Evolutionary conservation across 2,797 vertebrate genomes (phyloP), one percentile per base, ranked within the genome.

Genomic region (Labeo calbasu): DNA sequence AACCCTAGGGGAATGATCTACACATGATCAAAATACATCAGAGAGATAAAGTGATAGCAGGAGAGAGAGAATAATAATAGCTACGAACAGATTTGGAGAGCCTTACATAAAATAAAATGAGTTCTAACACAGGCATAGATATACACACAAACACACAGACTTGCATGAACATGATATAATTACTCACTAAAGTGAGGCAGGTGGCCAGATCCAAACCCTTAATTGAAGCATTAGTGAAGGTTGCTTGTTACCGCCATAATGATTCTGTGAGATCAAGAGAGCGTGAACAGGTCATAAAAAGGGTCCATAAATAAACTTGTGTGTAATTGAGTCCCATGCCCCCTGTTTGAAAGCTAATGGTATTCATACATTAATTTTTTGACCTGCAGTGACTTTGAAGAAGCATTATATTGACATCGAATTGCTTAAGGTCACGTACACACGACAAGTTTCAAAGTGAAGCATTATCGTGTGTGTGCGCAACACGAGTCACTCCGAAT

Each of bases 151-250:
- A 77, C 13, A 61, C 43, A 50, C 43, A 2, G 32, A 32, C 61
- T 68, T 23, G 21, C 9, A 21, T 2, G 12, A 32, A 25, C 19
- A 2, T 65, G 43, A 73, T 72, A 19, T 82, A 63, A 65, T 76
- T 79, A 79, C 28, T 40, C 66, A 53, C 66, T 84, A 43, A 68
- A 66, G 77, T 73, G 48, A 70, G 85, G 85, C 76, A 86, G 85
- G 81, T 79, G 85, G 69, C 50, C 40, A 83, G 36, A 63, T 66
- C 36, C 46, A 77, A 77, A 72, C 79, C 25, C 40, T 55, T 75
- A 69, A 86, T 79, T 86, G 25, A 79, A 65, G 82, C 76, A 79
- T 79, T 86, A 75, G 68, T 79, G 81, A 66, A 86, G 85, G 76
- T 68, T 73, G 50, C 69, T 79, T 83, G 50, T 75, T 83, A 73